These are phyloP conservation scores for Dromius quadrimaculatus DNA, from an alignment of 2,888 invertebrate genomes.

Conservation along the genomic window DNA sequence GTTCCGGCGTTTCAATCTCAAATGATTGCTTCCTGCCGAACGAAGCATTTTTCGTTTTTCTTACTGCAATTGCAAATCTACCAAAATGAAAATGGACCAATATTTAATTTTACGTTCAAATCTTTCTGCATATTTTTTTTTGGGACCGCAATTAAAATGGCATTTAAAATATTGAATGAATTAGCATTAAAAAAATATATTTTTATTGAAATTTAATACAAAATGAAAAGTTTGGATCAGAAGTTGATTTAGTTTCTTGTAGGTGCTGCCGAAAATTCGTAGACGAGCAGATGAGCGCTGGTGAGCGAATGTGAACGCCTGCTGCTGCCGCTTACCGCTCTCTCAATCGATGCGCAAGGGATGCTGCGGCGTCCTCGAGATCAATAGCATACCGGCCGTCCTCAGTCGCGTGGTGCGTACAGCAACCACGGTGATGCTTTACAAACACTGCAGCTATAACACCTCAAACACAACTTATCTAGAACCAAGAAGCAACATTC, in stretches of 20 bases:
- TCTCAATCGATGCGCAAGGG: constrained; percentile 50
- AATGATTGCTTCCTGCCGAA: constrained; percentile 22
- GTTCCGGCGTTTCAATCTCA: constrained; percentile 16
- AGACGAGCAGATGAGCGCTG: background rate
- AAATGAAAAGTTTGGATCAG: too few species aligned
- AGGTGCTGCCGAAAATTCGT: too few species aligned
- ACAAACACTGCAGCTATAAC: too few species aligned
- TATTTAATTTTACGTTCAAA: background rate
- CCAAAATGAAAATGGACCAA: constrained; percentile 6
- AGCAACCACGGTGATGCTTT: constrained; percentile 15
- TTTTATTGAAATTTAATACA: too few species aligned
- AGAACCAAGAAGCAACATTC: too few species aligned
- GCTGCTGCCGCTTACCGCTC: background rate
- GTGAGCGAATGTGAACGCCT: background rate
- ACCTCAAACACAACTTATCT: too few species aligned
- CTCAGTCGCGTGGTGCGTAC: constrained; percentile 33
- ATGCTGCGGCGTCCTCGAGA: constrained; percentile 49
- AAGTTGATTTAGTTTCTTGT: too few species aligned
- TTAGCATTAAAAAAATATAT: too few species aligned
- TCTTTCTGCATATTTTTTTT: background rate
- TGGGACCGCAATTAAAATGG: too few species aligned
- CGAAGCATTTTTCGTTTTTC: constrained; percentile 21
- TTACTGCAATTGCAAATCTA: constrained; percentile 8
- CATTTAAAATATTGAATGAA: too few species aligned
- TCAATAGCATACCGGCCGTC: constrained; percentile 48